A percentile compares a stretch with the other conserved stretches of the same genome.
Evolutionary conservation across 2,113 vertebrate genomes (phyloP).

Genomic region (Seriola dumerili): DNA sequence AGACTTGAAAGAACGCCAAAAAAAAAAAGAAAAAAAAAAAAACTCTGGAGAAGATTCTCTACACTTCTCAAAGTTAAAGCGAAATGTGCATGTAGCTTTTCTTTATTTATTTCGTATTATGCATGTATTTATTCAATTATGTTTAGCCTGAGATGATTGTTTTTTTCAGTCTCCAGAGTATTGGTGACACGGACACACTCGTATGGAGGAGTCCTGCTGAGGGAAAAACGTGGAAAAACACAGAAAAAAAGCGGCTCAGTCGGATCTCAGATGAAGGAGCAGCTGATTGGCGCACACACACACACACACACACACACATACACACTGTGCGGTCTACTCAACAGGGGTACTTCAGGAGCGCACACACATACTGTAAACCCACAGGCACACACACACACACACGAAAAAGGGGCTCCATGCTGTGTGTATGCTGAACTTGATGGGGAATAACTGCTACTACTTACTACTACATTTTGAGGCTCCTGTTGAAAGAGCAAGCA

Average conservation of each 20-base stretch:
- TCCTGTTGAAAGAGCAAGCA: background rate
- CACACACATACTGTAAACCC: conserved; percentile 40
- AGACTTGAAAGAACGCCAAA: conserved; percentile 3
- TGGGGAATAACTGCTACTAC: conserved; percentile 19
- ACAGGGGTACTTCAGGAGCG: conserved; percentile 35
- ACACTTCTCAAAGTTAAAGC: conserved; percentile 32
- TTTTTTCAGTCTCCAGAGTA: conserved; percentile 18
- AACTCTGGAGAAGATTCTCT: background rate
- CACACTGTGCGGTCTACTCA: conserved; percentile 44
- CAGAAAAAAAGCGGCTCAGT: conserved; percentile 27
- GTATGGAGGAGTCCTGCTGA: conserved; percentile 32
- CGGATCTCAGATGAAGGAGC: conserved; percentile 54
- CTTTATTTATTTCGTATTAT: background rate
- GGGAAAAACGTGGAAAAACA: background rate
- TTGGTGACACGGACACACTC: conserved; percentile 32
- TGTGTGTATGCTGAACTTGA: conserved; percentile 35
- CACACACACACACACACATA: conserved; percentile 18
- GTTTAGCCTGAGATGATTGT: conserved; percentile 38
- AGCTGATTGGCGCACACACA: conserved; percentile 49
- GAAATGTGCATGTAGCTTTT: conserved; percentile 4
- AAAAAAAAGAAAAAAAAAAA: background rate
- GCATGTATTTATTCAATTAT: conserved; percentile 41
- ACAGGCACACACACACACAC: conserved; percentile 24
- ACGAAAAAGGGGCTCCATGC: conserved; percentile 13
- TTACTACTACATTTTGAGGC: background rate